phyloP scores from a whole-genome alignment of 2,888 invertebrate species.

The Yponomeuta plumbellus region DNA sequence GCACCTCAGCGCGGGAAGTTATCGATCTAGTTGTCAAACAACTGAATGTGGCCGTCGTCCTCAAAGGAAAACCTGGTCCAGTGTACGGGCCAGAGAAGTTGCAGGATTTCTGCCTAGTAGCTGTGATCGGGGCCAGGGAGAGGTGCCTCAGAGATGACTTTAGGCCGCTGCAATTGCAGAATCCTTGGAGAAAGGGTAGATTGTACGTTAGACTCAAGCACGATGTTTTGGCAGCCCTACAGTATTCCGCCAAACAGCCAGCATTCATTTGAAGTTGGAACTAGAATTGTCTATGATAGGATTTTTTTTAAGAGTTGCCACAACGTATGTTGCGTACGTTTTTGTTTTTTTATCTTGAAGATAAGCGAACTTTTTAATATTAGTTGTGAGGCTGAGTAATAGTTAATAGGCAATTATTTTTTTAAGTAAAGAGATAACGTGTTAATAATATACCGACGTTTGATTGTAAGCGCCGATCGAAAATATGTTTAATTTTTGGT shows the following conservation, averaged over 20 bases:
- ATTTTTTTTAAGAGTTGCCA: conserved; percentile 15
- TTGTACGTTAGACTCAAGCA: conserved; percentile 95
- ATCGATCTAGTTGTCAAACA: conserved; percentile 97
- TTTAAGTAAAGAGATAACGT: not conserved
- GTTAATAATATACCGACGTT: not conserved
- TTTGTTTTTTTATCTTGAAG: not conserved
- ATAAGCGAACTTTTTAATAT: not conserved
- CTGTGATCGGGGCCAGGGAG: conserved; percentile 96
- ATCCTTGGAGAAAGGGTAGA: conserved; percentile 96
- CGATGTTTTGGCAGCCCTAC: conserved; percentile 90
- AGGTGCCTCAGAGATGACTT: conserved; percentile 96
- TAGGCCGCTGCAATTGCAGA: conserved; percentile 93
- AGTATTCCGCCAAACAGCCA: conserved; percentile 90
- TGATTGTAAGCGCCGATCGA: not conserved
- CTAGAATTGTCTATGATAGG: not conserved
- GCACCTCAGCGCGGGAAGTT: conserved; percentile 96
- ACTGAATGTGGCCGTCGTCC: conserved; percentile 92
- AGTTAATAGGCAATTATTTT: conserved; percentile 14
- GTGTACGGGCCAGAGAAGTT: conserved; percentile 89
- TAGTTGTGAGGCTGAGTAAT: conserved; percentile 16
- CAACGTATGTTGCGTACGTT: not conserved
- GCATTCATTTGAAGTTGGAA: conserved; percentile 71
- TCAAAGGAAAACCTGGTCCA: conserved; percentile 90
- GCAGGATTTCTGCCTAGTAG: conserved; percentile 94
- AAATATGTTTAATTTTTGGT: conserved; percentile 51